phyloP scores from a whole-genome alignment of 1,140 invertebrate genomes.

The Cydia strobilella region DNA sequence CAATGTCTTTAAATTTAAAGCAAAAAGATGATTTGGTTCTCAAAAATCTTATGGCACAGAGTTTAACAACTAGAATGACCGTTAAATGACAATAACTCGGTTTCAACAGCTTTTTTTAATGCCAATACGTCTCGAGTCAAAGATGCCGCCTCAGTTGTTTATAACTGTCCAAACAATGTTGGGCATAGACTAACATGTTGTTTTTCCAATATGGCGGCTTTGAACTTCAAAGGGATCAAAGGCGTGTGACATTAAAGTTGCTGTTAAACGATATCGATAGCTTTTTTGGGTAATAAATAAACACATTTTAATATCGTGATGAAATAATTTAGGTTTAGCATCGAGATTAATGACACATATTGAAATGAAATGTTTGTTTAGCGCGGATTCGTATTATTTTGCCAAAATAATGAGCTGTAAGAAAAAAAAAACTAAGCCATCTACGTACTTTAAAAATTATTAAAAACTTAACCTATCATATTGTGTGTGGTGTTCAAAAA shows the following conservation, averaged over 20 bases:
- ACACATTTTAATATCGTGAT: neutral
- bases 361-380: neutral
- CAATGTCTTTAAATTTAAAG: neutral
- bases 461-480: too few species aligned
- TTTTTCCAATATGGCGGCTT: conserved; percentile 29
- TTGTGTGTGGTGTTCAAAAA: too few species aligned
- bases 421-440: too few species aligned
- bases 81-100: conserved; percentile 28
- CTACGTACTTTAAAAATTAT: too few species aligned
- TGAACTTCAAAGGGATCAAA: conserved; percentile 27
- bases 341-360: neutral
- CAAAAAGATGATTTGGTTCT: neutral
- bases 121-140: conserved; percentile 20
- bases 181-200: conserved; percentile 24
- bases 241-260: conserved; percentile 26
- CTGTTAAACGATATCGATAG: conserved; percentile 24
- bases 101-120: conserved; percentile 29
- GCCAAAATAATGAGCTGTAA: too few species aligned
- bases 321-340: neutral
- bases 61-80: conserved; percentile 5
- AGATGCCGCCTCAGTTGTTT: conserved; percentile 21
- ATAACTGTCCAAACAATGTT: conserved; percentile 29
- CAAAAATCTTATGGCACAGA: neutral
- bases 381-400: neutral
- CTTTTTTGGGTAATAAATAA: conserved; percentile 3